These are phyloP conservation scores for Rhineura floridana DNA, from an alignment of 2,113 vertebrate genomes.

Conservation along the genomic window DNA sequence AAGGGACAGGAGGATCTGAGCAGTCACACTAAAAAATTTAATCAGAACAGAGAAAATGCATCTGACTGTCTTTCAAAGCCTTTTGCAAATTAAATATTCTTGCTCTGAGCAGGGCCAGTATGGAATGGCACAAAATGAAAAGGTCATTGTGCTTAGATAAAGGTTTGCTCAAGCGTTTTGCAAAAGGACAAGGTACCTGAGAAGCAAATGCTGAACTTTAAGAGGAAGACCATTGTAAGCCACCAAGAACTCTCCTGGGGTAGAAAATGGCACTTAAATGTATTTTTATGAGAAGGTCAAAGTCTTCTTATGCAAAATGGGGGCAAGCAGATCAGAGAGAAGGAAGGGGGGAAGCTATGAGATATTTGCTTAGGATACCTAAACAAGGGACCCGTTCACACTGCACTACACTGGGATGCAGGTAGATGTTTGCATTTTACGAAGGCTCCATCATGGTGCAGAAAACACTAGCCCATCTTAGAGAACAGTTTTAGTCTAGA, in stretches of 20 bases:
- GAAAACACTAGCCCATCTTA: not conserved
- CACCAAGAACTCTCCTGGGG: not conserved
- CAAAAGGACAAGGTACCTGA: constrained; percentile 3
- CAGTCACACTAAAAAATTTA: too few species aligned
- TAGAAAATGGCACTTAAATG: not conserved
- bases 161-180: not conserved
- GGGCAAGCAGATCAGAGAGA: not conserved
- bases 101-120: constrained; percentile 18
- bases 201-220: not conserved
- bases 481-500: not conserved
- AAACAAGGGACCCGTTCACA: constrained; percentile 31
- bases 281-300: not conserved
- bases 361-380: constrained; percentile 18
- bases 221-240: not conserved
- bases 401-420: not conserved
- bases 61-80: not conserved
- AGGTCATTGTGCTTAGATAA: not conserved
- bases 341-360: not conserved
- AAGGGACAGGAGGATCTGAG: too few species aligned
- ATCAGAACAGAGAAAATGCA: constrained; percentile 1
- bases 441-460: too few species aligned
- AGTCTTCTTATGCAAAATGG: not conserved
- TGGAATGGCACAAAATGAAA: constrained; percentile 17
- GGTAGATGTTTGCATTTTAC: not conserved
- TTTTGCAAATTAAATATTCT: constrained; percentile 17